phyloP scores from a whole-genome alignment of 2,797 vertebrate genomes.

The Chrysocyon brachyurus region DNA sequence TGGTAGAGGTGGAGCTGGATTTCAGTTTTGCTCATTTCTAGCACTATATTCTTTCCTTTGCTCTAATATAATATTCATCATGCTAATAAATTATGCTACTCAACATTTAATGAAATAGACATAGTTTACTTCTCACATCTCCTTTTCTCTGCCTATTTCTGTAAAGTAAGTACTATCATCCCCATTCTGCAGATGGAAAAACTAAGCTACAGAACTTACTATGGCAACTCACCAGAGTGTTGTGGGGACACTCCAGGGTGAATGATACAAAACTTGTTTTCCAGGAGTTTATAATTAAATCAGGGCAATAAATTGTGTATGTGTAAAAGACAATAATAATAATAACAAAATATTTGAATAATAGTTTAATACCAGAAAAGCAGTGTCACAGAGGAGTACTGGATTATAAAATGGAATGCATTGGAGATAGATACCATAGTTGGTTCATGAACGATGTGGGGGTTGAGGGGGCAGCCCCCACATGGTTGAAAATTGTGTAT shows the following conservation, averaged over 20 bases:
- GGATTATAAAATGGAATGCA: neutral
- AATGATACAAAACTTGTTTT: neutral
- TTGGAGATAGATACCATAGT: neutral
- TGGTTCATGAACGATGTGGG: neutral
- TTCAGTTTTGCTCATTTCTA: conserved; percentile 45
- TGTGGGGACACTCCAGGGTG: neutral
- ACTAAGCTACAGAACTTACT: neutral
- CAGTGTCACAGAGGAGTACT: neutral
- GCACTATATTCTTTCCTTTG: neutral
- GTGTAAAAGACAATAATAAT: neutral
- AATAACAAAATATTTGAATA: neutral
- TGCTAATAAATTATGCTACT: neutral
- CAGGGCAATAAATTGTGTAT: neutral
- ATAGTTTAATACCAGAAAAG: neutral
- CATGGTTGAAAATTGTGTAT: neutral
- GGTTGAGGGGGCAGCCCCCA: neutral
- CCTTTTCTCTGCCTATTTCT: neutral
- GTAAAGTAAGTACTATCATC: neutral
- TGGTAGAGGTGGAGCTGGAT: neutral
- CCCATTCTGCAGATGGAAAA: neutral
- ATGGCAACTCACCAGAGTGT: neutral
- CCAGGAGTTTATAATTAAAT: neutral
- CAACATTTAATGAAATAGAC: neutral
- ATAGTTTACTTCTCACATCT: neutral
- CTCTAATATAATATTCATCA: neutral